Evolutionary conservation across 2,113 vertebrate genomes (phyloP).

Genomic region (Carassius gibelio): DNA sequence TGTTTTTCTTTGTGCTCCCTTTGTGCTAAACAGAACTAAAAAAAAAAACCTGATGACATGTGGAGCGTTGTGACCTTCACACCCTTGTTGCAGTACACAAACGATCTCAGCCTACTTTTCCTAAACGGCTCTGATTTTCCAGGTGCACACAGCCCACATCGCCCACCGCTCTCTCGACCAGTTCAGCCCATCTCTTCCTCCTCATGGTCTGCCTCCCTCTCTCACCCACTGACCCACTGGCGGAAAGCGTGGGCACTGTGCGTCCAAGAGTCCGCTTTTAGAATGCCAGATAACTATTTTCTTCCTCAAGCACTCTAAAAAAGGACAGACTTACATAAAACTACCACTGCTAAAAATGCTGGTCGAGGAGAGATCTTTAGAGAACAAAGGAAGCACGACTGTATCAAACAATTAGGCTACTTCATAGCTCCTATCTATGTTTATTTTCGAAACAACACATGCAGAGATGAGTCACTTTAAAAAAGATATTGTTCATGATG

Average conservation of each 20-base stretch:
- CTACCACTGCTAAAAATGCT: conserved; percentile 21
- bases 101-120: conserved; percentile 42
- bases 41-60: conserved; percentile 44
- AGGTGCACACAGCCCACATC: conserved; percentile 60
- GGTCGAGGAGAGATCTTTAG: conserved; percentile 6
- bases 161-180: conserved; percentile 70
- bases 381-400: conserved; percentile 31
- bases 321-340: conserved; percentile 65
- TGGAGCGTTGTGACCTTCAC: conserved; percentile 37
- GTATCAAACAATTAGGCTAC: neutral
- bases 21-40: conserved; percentile 25
- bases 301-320: conserved; percentile 59
- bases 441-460: neutral
- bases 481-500: neutral
- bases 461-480: neutral
- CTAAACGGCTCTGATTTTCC: conserved; percentile 61
- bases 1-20: conserved; percentile 44
- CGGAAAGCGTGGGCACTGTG: conserved; percentile 74
- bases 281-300: conserved; percentile 73
- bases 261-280: conserved; percentile 73
- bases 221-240: conserved; percentile 81
- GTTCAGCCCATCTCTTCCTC: conserved; percentile 62
- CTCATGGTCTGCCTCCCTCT: conserved; percentile 57
- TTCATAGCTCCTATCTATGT: neutral
- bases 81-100: conserved; percentile 37